Evolutionary conservation across 2,113 vertebrate species (phyloP), one percentile per base, ranked within the genome.

Genomic region (Labrus mixtus): DNA sequence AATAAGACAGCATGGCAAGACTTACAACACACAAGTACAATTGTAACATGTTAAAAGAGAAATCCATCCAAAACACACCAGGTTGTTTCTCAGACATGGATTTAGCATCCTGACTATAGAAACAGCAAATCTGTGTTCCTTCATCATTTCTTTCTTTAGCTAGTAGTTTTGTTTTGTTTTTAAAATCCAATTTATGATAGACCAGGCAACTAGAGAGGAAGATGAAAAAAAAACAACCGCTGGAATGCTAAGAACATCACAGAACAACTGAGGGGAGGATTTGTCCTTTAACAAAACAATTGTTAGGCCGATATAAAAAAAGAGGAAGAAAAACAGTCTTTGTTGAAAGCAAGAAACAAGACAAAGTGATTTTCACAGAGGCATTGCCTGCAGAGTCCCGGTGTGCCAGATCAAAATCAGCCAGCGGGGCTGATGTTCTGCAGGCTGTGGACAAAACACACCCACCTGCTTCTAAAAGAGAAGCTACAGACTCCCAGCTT

Each of bases 401-500:
- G 76, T 53, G 69, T 71, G 81, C 33, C 73, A 62, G 83, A 86
- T 81, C 74, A 69, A 63, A 83, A 65, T 54, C 73, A 72, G 64
- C 71, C 78, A 69, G 80, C 76, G 29, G 71, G 72, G 46, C 87
- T 78, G 83, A 81, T 79, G 85, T 79, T 78, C 76, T 73, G 78
- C 86, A 79, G 64, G 73, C 68, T 69, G 80, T 63, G 81, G 70
- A 87, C 87, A n/a, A 79, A 88, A 89, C 81, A 73, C 87, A 77
- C 88, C 89, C 82, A 88, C 89, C 79, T 82, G 83, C 85, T 92
- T 87, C 83, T 88, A 88, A 90, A 88, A 77, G 69, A 86, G 89
- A 90, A 75, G 68, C 56, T 54, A 84, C 86, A 85, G 73, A 91
- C 87, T 87, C 79, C 43, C 77, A 55, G 87, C 73, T 82, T 89